Percentiles rank a stretch among this genome's conserved stretches.
Evolutionary conservation across 2,113 vertebrate genomes (phyloP).

Genomic region (Aphyosemion australe): DNA sequence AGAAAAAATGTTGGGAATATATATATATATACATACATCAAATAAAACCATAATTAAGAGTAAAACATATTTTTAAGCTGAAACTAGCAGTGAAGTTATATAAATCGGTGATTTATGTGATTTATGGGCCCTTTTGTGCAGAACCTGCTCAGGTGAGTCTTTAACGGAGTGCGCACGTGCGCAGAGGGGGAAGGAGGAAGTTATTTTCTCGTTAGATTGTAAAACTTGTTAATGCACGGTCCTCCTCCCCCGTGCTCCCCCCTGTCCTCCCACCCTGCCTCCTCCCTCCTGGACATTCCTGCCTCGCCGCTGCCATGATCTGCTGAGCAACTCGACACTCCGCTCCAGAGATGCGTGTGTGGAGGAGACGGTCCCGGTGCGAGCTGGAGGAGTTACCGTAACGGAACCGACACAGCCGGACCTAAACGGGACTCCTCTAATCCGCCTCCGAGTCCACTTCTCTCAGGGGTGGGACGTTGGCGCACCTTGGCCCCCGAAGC

Average conservation of each 20-base stretch:
- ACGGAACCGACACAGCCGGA: conserved; percentile 10
- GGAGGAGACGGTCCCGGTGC: conserved; percentile 38
- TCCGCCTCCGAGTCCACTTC: no score
- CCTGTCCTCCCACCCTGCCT: not conserved
- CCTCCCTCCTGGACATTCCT: conserved; percentile 77
- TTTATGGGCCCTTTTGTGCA: no score
- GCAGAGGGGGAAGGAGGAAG: conserved; percentile 36
- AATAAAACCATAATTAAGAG: no score
- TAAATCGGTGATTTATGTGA: not conserved
- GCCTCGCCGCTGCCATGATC: conserved; percentile 73
- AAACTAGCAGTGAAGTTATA: not conserved
- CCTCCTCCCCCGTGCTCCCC: not conserved
- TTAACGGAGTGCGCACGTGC: conserved; percentile 8
- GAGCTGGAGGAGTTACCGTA: conserved; percentile 23
- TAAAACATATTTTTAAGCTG: no score
- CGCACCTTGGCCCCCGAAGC: conserved; percentile 55
- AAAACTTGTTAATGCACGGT: conserved; percentile 64
- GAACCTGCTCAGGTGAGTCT: not conserved
- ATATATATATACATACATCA: no score
- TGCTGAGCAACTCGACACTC: conserved; percentile 79
- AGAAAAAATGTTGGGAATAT: no score
- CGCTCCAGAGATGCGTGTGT: conserved; percentile 73
- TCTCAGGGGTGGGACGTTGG: conserved; percentile 15
- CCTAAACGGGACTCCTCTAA: no score
- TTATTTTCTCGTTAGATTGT: conserved; percentile 35